phyloP scores from a whole-genome alignment of 1,140 invertebrate species.

The Pachyrhynchus sulphureomaculatus region DNA sequence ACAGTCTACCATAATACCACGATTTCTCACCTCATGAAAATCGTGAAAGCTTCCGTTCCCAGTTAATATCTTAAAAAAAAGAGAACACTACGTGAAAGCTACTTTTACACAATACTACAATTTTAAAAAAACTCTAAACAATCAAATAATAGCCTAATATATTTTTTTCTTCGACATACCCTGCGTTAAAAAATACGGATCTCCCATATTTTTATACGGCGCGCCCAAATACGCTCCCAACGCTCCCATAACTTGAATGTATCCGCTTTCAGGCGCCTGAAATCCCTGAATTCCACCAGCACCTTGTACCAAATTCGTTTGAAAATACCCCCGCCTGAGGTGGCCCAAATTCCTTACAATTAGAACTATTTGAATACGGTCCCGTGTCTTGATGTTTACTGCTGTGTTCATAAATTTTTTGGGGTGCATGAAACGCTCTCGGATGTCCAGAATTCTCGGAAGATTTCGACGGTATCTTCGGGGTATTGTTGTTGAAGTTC shows the following conservation, averaged over 20 bases:
- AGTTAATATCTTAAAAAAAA: too few species aligned
- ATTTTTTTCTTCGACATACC: too few species aligned
- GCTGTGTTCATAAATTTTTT: slow-evolving; percentile 27
- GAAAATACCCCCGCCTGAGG: slow-evolving; percentile 36
- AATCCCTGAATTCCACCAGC: slow-evolving; percentile 35
- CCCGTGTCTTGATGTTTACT: slow-evolving; percentile 14
- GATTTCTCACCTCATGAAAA: too few species aligned
- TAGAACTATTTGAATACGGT: slow-evolving; percentile 6
- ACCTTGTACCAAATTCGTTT: slow-evolving; percentile 36
- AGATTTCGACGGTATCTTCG: not conserved
- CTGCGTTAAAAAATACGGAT: slow-evolving; percentile 68
- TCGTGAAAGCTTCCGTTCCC: too few species aligned
- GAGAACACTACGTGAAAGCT: too few species aligned
- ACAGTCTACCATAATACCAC: too few species aligned
- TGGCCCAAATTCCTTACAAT: slow-evolving; percentile 31
- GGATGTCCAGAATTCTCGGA: not conserved
- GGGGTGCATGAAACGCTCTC: slow-evolving; percentile 23
- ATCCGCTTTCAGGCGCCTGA: slow-evolving; percentile 42
- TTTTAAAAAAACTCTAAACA: too few species aligned
- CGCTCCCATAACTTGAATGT: slow-evolving; percentile 64
- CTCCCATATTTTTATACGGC: slow-evolving; percentile 64
- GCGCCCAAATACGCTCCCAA: slow-evolving; percentile 60
- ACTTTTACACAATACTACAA: too few species aligned
- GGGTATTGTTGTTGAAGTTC: not conserved
- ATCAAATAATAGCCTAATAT: too few species aligned